Conservation (phyloP, 2,797 vertebrate species). For the Paratrypauchen microcephalus region DNA sequence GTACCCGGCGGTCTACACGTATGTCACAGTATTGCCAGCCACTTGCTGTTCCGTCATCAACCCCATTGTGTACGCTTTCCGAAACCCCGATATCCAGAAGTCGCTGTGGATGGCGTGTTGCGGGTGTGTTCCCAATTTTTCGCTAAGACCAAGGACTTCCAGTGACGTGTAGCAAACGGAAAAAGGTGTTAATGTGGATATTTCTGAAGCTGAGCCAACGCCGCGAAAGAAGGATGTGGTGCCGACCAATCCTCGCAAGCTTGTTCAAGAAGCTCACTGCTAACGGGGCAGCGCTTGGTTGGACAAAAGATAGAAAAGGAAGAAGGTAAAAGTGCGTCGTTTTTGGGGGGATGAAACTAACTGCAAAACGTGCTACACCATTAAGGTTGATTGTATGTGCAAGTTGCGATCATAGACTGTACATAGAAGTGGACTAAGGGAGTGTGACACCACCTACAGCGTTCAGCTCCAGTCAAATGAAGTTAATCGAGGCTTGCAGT, state of each 20-base stretch:
- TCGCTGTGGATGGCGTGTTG: conserved; percentile 90
- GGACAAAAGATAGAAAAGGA: background rate
- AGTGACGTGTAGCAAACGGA: conserved; percentile 84
- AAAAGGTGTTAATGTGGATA: conserved; percentile 18
- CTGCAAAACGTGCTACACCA: conserved; percentile 53
- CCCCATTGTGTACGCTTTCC: conserved; percentile 89
- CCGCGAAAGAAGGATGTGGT: conserved; percentile 1
- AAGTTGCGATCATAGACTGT: too few species aligned
- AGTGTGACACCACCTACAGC: too few species aligned
- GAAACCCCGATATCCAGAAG: conserved; percentile 92
- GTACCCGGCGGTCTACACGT: conserved; percentile 87
- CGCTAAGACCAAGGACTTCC: conserved; percentile 86
- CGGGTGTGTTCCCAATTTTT: conserved; percentile 82
- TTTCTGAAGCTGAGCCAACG: conserved; percentile 21
- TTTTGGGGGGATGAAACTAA: conserved; percentile 36
- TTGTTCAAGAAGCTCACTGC: conserved; percentile 2
- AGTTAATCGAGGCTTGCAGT: too few species aligned
- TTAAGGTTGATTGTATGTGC: conserved; percentile 5
- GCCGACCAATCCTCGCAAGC: background rate
- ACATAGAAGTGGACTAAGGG: too few species aligned
- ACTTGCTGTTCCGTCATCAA: conserved; percentile 90
- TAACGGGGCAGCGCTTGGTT: conserved; percentile 1
- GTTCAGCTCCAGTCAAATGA: too few species aligned
- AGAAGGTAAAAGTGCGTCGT: conserved; percentile 25
- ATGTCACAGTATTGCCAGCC: conserved; percentile 85